Percentiles rank a stretch among this genome's conserved stretches.
phyloP scores from a whole-genome alignment of 2,113 vertebrate species.

The Neolamprologus kungweensis region DNA sequence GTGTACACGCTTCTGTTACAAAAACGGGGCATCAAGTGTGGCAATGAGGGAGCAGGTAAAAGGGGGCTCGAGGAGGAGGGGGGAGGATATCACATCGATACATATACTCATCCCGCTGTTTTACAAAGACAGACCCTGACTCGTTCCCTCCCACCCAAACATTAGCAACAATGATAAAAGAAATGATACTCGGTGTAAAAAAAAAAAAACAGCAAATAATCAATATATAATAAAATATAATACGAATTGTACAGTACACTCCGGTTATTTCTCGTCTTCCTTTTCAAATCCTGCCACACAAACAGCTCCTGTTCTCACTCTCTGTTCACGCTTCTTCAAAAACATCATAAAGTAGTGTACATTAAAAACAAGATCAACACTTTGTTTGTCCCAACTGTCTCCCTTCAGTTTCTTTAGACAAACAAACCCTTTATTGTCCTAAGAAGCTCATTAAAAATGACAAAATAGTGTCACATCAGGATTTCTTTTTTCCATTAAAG shows the following conservation, averaged over 20 bases:
- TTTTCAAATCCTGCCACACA: constrained; percentile 41
- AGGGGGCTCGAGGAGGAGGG: background rate
- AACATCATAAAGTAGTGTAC: constrained; percentile 46
- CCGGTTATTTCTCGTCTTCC: constrained; percentile 41
- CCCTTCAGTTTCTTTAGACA: background rate
- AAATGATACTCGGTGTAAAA: constrained; percentile 63
- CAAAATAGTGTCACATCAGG: background rate
- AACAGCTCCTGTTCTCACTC: constrained; percentile 28
- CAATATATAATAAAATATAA: constrained; percentile 76
- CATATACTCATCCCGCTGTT: constrained; percentile 58
- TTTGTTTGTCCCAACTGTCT: background rate
- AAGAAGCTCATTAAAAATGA: background rate
- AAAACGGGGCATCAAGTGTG: constrained; percentile 56
- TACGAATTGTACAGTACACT: constrained; percentile 76
- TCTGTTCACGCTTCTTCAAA: background rate
- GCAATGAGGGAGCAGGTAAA: constrained; percentile 41
- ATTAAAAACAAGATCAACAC: constrained; percentile 27
- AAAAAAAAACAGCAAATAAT: constrained; percentile 31
- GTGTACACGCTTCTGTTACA: constrained; percentile 70
- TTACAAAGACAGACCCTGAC: constrained; percentile 54
- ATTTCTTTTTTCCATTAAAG: background rate
- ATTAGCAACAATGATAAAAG: constrained; percentile 67
- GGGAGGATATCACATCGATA: constrained; percentile 60
- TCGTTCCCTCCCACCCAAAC: constrained; percentile 57
- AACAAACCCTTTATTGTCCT: background rate